These are phyloP conservation scores for Ornithoptera priamus DNA, from an alignment of 2,888 invertebrate genomes.

Conservation along the genomic window DNA sequence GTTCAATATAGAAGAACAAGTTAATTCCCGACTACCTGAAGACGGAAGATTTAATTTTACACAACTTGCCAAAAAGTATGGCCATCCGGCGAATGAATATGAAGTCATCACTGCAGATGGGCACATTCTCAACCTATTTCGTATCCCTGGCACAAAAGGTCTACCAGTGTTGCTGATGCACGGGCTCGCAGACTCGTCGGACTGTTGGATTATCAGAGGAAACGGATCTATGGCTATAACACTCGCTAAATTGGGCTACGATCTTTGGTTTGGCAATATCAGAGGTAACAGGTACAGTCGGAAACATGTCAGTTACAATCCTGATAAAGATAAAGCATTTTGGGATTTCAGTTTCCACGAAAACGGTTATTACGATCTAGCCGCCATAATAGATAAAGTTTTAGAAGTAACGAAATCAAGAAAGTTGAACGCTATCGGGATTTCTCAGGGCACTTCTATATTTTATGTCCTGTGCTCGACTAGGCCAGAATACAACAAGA, in stretches of 20 bases:
- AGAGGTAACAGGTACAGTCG: conserved; percentile 83
- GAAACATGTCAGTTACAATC: conserved; percentile 70
- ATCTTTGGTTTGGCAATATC: conserved; percentile 66
- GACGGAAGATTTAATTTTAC: conserved; percentile 32
- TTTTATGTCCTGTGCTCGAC: conserved; percentile 78
- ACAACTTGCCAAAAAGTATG: conserved; percentile 36
- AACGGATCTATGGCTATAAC: conserved; percentile 51
- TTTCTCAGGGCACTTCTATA: conserved; percentile 84
- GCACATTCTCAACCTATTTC: conserved; percentile 40
- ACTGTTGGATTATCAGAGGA: conserved; percentile 57
- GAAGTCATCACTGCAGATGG: conserved; percentile 41
- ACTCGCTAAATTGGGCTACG: conserved; percentile 77
- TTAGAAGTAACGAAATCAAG: conserved; percentile 66
- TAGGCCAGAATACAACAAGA: conserved; percentile 79
- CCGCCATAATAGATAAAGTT: conserved; percentile 78
- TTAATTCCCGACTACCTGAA: conserved; percentile 20
- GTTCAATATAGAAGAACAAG: not conserved
- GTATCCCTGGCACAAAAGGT: conserved; percentile 39
- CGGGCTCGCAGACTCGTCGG: conserved; percentile 55
- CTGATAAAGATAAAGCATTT: conserved; percentile 58
- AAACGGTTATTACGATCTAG: conserved; percentile 84
- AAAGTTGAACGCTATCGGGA: conserved; percentile 83
- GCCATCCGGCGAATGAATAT: conserved; percentile 32
- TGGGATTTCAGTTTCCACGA: conserved; percentile 85
- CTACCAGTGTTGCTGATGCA: conserved; percentile 58